A percentile compares a stretch with the other conserved stretches of the same genome.
These are phyloP conservation scores for Xiphorhynchus erythropygius DNA, from an alignment of 2,797 vertebrate species.

Conservation along the genomic window DNA sequence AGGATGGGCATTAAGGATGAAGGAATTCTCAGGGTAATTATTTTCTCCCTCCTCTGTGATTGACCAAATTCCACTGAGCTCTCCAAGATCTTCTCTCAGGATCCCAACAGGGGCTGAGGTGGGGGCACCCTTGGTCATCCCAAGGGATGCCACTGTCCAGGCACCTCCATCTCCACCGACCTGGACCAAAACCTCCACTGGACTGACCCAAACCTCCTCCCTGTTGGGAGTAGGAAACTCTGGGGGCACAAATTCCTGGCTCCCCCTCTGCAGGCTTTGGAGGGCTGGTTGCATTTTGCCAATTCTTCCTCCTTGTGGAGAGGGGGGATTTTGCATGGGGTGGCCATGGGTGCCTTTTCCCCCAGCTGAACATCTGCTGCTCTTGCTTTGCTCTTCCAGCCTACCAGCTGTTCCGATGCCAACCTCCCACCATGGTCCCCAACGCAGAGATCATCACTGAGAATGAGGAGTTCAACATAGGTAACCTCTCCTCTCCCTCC, in stretches of 20 bases:
- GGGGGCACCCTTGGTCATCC: accelerated
- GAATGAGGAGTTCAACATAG: conserved; percentile 95
- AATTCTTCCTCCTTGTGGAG: background rate
- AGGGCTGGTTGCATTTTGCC: background rate
- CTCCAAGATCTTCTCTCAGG: background rate
- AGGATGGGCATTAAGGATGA: background rate
- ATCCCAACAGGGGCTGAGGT: background rate
- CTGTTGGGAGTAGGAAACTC: background rate
- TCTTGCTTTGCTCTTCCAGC: conserved; percentile 73
- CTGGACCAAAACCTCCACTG: background rate
- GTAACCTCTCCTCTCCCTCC: conserved; percentile 62
- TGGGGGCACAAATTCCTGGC: background rate
- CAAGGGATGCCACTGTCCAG: accelerated
- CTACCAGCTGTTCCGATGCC: conserved; percentile 92
- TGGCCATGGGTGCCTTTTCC: background rate
- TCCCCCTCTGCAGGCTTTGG: background rate
- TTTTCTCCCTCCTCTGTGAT: background rate
- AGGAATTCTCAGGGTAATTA: background rate
- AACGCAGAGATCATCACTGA: conserved; percentile 94
- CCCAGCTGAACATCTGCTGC: background rate
- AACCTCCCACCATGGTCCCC: conserved; percentile 90
- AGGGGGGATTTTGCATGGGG: background rate
- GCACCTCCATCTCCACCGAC: background rate
- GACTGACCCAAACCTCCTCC: background rate
- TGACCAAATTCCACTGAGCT: background rate